A percentile compares a stretch with the other conserved stretches of the same genome.
Evolutionary conservation across 2,888 invertebrate species (phyloP).

Genomic region (Neocrepidodera transversa): DNA sequence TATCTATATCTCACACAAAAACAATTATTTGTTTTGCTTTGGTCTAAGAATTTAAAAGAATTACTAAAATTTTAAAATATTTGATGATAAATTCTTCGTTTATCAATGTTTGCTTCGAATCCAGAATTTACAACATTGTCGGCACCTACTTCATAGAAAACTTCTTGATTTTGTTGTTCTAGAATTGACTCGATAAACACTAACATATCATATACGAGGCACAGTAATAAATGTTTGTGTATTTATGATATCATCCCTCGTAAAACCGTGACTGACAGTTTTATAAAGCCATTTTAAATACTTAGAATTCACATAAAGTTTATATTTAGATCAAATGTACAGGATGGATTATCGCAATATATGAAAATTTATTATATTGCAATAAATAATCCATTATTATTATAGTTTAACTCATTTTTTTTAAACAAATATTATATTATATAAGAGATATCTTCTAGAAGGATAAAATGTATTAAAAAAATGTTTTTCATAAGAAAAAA

Average conservation of each 20-base stretch:
- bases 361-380: too few relatives aligned
- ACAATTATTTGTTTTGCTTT: neutral
- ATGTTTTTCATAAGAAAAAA: too few relatives aligned
- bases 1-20: neutral
- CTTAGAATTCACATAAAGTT: neutral
- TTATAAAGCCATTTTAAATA: neutral
- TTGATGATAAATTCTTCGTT: conserved; percentile 38
- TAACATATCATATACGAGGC: conserved; percentile 23
- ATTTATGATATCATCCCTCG: conserved; percentile 22
- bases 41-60: conserved; percentile 10
- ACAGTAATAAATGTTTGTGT: conserved; percentile 4
- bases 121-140: conserved; percentile 30
- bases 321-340: neutral
- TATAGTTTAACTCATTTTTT: too few relatives aligned
- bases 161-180: conserved; percentile 28
- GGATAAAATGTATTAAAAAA: too few relatives aligned
- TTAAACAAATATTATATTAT: too few relatives aligned
- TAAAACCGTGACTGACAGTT: conserved; percentile 8
- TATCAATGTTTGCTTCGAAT: conserved; percentile 44
- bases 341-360: too few relatives aligned
- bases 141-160: conserved; percentile 37
- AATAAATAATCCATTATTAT: too few relatives aligned
- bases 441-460: too few relatives aligned
- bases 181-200: conserved; percentile 35
- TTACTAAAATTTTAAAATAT: conserved; percentile 26